Percentiles rank a stretch among this genome's conserved stretches.
Conservation (phyloP, 2,797 vertebrate genomes). For the Numenius phaeopus region DNA sequence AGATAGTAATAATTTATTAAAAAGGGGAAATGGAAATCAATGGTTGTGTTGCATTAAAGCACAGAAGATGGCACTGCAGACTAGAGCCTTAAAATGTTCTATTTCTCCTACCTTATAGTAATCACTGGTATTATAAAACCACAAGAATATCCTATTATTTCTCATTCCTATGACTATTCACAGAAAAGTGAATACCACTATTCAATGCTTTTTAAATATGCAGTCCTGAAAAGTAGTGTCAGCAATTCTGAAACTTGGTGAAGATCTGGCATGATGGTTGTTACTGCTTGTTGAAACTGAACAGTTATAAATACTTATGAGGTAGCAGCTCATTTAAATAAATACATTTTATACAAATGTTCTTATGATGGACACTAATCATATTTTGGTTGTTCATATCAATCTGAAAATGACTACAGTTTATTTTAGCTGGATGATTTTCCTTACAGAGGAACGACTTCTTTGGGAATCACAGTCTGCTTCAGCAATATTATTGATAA, state of each 20-base stretch:
- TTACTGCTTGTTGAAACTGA: background rate
- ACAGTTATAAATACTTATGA: background rate
- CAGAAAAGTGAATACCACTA: background rate
- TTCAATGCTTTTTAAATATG: background rate
- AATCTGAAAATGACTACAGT: background rate
- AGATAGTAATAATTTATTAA: background rate
- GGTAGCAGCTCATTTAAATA: background rate
- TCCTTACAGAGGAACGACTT: background rate
- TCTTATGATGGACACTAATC: background rate
- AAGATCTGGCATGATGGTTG: background rate
- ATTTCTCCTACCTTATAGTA: background rate
- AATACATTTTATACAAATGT: background rate
- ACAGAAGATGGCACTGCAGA: constrained; percentile 75
- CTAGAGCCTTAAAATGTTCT: constrained; percentile 24
- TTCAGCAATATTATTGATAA: constrained; percentile 6
- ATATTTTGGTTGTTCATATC: background rate
- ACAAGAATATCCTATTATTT: background rate
- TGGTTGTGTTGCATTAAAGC: background rate
- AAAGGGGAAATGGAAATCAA: background rate
- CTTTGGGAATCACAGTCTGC: background rate
- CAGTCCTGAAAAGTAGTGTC: background rate
- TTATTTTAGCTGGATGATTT: background rate
- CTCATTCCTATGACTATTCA: constrained; percentile 31
- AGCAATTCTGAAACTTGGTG: constrained; percentile 8
- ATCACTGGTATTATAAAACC: background rate